phyloP scores from a whole-genome alignment of 2,888 invertebrate genomes.

The Megastigmus dorsalis region DNA sequence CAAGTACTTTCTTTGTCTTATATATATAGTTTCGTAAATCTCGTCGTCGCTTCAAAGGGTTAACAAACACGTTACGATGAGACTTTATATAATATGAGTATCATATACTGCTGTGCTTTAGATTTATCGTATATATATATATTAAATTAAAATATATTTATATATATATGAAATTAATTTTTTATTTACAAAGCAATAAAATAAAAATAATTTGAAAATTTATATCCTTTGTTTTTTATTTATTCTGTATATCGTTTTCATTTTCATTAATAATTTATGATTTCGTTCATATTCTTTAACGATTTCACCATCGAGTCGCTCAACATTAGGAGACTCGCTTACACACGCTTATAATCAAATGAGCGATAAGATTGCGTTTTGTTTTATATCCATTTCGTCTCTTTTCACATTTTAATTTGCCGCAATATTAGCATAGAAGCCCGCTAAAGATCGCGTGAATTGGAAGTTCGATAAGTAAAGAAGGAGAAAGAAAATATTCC shows the following conservation, averaged over 20 bases:
- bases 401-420: background rate
- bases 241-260: slow-evolving; percentile 31
- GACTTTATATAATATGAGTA: slow-evolving; percentile 54
- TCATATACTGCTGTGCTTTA: slow-evolving; percentile 55
- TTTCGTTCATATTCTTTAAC: background rate
- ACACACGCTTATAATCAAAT: background rate
- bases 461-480: slow-evolving; percentile 5
- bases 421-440: background rate
- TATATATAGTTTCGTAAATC: too few species aligned
- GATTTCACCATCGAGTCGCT: background rate
- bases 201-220: slow-evolving; percentile 59
- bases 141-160: slow-evolving; percentile 56
- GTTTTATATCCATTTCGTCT: background rate
- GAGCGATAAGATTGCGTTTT: background rate
- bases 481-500: background rate
- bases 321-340: background rate
- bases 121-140: slow-evolving; percentile 59
- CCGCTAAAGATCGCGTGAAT: background rate
- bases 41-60: too few species aligned
- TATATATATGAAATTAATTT: slow-evolving; percentile 59
- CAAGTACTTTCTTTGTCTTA: too few species aligned
- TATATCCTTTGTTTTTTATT: slow-evolving; percentile 51
- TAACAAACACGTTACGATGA: slow-evolving; percentile 52
- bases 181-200: slow-evolving; percentile 60
- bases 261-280: too few species aligned